Percentiles rank a stretch among this genome's conserved stretches.
These are phyloP conservation scores for Malurus alboscapulatus DNA, from an alignment of 2,113 vertebrate genomes.

Conservation along the genomic window DNA sequence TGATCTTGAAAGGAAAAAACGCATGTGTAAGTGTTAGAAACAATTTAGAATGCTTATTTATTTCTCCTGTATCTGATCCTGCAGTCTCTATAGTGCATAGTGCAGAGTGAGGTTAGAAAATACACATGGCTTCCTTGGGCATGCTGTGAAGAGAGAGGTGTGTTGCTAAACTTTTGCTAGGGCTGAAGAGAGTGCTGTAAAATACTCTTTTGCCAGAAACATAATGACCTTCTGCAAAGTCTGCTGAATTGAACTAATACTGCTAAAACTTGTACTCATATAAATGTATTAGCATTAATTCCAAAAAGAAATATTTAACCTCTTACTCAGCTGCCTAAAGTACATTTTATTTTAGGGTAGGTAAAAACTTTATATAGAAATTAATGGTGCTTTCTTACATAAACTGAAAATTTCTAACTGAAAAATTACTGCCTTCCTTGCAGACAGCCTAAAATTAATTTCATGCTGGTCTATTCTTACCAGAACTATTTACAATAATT, in stretches of 20 bases:
- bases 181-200: background rate
- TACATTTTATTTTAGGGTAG: background rate
- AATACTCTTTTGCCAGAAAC: background rate
- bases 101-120: background rate
- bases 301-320: background rate
- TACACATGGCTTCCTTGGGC: background rate
- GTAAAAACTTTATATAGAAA: background rate
- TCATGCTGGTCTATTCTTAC: background rate
- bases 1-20: background rate
- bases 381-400: background rate
- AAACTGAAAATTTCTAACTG: background rate
- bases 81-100: background rate
- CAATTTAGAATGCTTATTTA: background rate
- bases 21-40: background rate
- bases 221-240: background rate
- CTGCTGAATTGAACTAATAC: background rate
- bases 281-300: background rate
- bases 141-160: background rate
- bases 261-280: background rate
- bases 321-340: background rate
- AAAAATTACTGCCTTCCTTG: background rate
- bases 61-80: background rate
- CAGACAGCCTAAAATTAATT: background rate
- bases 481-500: background rate
- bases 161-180: background rate